Evolutionary conservation across 92 coral and sea anemone genomes (phyloP), one percentile per base, ranked within the genome.

Genomic region (Zoanthus gigantus): DNA sequence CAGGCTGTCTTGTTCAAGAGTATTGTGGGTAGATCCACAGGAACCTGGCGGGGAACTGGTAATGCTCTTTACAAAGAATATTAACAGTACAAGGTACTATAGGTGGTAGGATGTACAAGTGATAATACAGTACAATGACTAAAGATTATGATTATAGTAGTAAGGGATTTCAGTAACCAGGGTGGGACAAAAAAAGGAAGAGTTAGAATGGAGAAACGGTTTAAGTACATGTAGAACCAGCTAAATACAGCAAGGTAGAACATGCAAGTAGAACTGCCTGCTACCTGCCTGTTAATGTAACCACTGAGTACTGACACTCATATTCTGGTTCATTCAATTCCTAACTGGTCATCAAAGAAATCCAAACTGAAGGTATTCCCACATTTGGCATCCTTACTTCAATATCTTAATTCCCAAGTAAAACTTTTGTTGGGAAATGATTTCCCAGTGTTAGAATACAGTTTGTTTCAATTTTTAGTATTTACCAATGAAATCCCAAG

Each of bases 41-140:
- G 90, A 16, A 17, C 29, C 30, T 87, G 90, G 79, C 85, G 10
- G 18, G 68, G 90, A 47, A 23, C 58, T 46, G 74, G 87, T 18
- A 81, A 71, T 81, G 52, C 74, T 71, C 74, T 81, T 47, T 81
- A 81, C 74, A 81, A 81, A 63, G 85, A 81, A 71, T 67, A 81
- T 81, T 81, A 66, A 86, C 67, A 53, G 54, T 74, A 65, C 89
- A 81, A 71, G 74, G 74, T 71, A 72, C 76, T 72, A 37, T 29
- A 69, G 50, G 18, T n/a, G 17, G 76, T 37, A 72, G 76, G 28
- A 72, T 42, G 76, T 72, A 72, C 53, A 72, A 71, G 74, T 71
- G 74, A 71, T 71, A 71, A 71, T 71, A 71, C 74, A 71, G 74
- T 71, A 31, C 74, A 71, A 12, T 71, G 74, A 71, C 74, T 71